These are phyloP conservation scores for Pseudorhiza aurosa DNA, from an alignment of 30 jellyfish, hydroid and myxozoan genomes.

Conservation along the genomic window DNA sequence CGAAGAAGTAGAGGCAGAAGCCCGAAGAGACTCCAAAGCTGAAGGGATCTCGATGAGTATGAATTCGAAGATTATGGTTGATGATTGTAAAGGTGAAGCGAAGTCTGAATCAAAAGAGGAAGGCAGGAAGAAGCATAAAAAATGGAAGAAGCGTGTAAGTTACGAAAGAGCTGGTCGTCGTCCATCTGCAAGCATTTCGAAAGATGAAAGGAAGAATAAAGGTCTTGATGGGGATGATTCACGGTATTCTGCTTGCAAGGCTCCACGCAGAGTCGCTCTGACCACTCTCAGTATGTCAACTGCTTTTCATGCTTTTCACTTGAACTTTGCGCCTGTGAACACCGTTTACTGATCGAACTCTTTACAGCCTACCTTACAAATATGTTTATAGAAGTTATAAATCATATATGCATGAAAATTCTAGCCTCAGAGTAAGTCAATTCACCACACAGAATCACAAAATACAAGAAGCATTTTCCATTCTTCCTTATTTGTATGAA, in stretches of 20 bases:
- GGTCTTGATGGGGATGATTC: conserved; percentile 22
- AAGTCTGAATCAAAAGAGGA: not conserved
- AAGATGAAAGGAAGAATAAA: not conserved
- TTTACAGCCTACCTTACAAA: no score
- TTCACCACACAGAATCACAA: no score
- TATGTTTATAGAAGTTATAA: no score
- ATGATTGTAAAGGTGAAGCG: not conserved
- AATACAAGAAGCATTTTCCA: no score
- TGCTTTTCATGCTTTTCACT: no score
- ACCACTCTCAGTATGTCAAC: conserved; percentile 11
- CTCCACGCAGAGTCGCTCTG: conserved; percentile 25
- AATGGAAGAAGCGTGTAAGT: not conserved
- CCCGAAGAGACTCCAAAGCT: not conserved
- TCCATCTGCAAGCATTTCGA: not conserved
- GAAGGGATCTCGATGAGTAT: not conserved
- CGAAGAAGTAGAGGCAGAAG: not conserved
- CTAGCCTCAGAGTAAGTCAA: no score
- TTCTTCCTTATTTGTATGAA: no score
- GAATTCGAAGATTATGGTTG: not conserved
- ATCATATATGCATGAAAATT: no score
- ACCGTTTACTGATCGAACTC: no score
- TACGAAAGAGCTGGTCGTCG: not conserved
- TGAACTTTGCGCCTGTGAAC: no score
- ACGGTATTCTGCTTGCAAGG: conserved; percentile 18
- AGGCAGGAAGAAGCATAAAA: conserved; percentile 11